Evolutionary conservation across 2,888 invertebrate genomes (phyloP), one percentile per base, ranked within the genome.

Genomic region (Shargacucullia verbasci): DNA sequence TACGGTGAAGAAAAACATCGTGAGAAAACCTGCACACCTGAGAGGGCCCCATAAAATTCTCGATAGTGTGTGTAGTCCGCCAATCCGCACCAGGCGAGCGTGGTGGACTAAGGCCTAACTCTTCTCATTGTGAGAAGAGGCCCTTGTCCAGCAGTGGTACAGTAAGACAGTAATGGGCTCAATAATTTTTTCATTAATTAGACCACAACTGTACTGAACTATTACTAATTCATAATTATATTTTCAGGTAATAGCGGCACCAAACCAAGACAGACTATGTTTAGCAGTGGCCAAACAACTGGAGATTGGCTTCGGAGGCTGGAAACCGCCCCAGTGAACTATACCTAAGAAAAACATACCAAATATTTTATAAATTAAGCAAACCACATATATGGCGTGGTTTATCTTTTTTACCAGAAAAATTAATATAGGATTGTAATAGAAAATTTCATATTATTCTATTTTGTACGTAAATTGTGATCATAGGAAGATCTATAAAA

Each of bases 231-330:
- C 0, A 12, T 31, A 20, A 0, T 39, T 12, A 34, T 20, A 20
- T 20, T 85, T 86, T 4, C 84, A 96, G 96, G 95, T 96, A 2
- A 95, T 98, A 56, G 97, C 97, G 0, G 96, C 95, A 0, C 96
- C 96, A 15, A 90, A 96, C 83, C 96, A 97, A 81, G 99, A 99
- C 86, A 94, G 96, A 55, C 86, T 98, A 8, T 97, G 97, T 61
- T 85, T 99, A 15, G 96, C 97, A 0, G 96, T 98, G 4, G 98
- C 98, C 1, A 91, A 93, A 65, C 96, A 97, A 77, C 84, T 99
- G 38, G 98, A 98, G 81, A 91, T 91, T 35, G 95, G 94, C 9
- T 98, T 98, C 85, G 98, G 98, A 0, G 98, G 98, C 0, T 98
- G 98, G 98, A 84, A 92, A 33, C 95, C 95, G 9, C 95, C 96